Percentiles rank a stretch among this genome's conserved stretches.
These are phyloP conservation scores for Sphaerophoria rueppellii DNA, from an alignment of 2,888 invertebrate species.

Conservation along the genomic window DNA sequence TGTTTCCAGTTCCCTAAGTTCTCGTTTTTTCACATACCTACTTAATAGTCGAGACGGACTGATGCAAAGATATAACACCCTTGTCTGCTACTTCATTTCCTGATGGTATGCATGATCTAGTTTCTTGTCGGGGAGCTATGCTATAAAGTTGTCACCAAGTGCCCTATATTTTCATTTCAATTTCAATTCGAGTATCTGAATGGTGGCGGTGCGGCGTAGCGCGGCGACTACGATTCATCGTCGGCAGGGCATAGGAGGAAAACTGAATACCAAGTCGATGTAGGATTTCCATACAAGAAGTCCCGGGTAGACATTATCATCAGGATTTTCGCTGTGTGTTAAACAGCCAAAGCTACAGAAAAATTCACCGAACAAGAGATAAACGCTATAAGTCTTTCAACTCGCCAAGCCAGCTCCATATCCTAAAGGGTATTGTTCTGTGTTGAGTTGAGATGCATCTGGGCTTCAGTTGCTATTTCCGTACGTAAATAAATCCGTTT, in stretches of 20 bases:
- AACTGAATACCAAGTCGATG: neutral
- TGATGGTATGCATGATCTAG: slow-evolving; percentile 6
- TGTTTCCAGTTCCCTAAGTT: slow-evolving; percentile 60
- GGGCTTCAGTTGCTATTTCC: slow-evolving; percentile 54
- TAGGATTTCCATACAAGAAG: slow-evolving; percentile 13
- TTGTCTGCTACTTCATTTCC: neutral
- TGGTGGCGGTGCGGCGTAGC: slow-evolving; percentile 1
- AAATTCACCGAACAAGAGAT: slow-evolving; percentile 21
- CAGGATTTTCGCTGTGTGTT: slow-evolving; percentile 35
- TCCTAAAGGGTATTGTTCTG: slow-evolving; percentile 55
- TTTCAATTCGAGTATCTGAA: slow-evolving; percentile 55
- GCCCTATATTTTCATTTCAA: slow-evolving; percentile 66
- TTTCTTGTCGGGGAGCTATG: slow-evolving; percentile 32
- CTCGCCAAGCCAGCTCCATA: slow-evolving; percentile 30
- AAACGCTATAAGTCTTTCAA: slow-evolving; percentile 67
- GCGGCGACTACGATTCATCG: too few species aligned
- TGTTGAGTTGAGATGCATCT: slow-evolving; percentile 37
- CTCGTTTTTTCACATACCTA: neutral
- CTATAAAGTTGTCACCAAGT: slow-evolving; percentile 72
- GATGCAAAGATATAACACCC: slow-evolving; percentile 28
- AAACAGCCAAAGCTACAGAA: slow-evolving; percentile 34
- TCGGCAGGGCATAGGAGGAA: neutral
- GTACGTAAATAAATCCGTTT: slow-evolving; percentile 38
- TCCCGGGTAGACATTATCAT: slow-evolving; percentile 51
- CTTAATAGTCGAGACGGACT: neutral